Conservation (phyloP, 2,113 vertebrate genomes). For the Xenopus laevis region DNA sequence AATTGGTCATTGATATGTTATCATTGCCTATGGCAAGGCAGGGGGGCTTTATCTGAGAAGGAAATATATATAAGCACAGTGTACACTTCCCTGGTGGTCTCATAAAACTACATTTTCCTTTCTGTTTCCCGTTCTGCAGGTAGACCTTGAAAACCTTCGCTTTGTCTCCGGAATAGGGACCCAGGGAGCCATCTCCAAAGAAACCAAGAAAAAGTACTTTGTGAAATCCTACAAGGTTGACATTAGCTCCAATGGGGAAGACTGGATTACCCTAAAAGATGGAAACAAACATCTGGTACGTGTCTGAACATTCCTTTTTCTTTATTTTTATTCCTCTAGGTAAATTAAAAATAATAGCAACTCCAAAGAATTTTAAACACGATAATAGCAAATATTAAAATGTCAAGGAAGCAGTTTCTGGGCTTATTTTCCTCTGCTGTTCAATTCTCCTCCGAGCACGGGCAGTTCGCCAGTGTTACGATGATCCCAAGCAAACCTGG, state of each 20-base stretch:
- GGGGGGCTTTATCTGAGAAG: no score
- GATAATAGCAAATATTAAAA: slow-evolving; percentile 28
- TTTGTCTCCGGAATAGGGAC: slow-evolving; percentile 87
- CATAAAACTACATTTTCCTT: background rate
- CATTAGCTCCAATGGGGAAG: slow-evolving; percentile 91
- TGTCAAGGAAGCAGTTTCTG: slow-evolving; percentile 20
- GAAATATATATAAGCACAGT: no score
- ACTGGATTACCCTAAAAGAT: slow-evolving; percentile 90
- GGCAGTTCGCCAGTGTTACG: background rate
- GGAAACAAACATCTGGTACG: slow-evolving; percentile 81
- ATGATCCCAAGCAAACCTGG: slow-evolving; percentile 18
- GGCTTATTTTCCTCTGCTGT: slow-evolving; percentile 3
- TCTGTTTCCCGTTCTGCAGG: slow-evolving; percentile 61
- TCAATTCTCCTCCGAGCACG: slow-evolving; percentile 5
- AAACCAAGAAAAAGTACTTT: slow-evolving; percentile 86
- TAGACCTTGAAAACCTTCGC: slow-evolving; percentile 86
- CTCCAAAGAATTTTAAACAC: slow-evolving; percentile 19
- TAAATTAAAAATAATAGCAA: slow-evolving; percentile 36
- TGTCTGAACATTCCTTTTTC: slow-evolving; percentile 5
- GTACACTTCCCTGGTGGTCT: no score
- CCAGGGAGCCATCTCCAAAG: slow-evolving; percentile 92
- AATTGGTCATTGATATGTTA: no score
- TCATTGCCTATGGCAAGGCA: no score
- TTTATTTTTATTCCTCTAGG: background rate
- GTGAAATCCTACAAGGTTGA: slow-evolving; percentile 84